Percentiles rank a stretch among this genome's conserved stretches.
phyloP scores from a whole-genome alignment of 1,140 invertebrate species.

The Anastrepha obliqua region DNA sequence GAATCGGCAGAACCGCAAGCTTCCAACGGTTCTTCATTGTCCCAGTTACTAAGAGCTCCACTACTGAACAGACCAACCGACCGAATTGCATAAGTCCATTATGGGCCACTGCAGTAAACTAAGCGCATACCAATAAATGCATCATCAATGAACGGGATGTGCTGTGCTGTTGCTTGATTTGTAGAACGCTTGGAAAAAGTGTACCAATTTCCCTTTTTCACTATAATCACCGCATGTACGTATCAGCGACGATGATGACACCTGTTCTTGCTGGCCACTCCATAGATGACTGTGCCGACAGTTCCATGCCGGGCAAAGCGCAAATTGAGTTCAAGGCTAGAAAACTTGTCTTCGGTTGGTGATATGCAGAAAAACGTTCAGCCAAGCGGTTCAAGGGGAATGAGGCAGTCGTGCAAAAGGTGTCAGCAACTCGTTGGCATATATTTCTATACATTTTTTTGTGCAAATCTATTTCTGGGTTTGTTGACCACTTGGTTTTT shows the following conservation, averaged over 20 bases:
- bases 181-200: constrained; percentile 6
- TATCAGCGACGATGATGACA: not conserved
- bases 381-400: not conserved
- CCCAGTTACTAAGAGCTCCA: not conserved
- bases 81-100: constrained; percentile 7
- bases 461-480: constrained; percentile 21
- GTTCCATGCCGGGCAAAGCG: not conserved
- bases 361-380: not conserved
- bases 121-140: not conserved
- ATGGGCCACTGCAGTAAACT: not conserved
- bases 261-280: not conserved
- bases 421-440: not conserved
- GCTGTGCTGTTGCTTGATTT: not conserved
- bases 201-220: constrained; percentile 49
- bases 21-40: not conserved
- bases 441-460: not conserved
- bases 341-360: not conserved
- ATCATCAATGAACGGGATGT: not conserved
- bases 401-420: not conserved
- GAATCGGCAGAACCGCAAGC: not conserved
- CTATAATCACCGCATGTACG: too few species aligned
- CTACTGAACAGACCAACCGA: not conserved
- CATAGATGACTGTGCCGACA: not conserved
- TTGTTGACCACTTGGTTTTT: not conserved
- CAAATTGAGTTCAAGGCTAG: constrained; percentile 52